phyloP scores from a whole-genome alignment of 2,797 vertebrate species.

The Pseudochromis fuscus region DNA sequence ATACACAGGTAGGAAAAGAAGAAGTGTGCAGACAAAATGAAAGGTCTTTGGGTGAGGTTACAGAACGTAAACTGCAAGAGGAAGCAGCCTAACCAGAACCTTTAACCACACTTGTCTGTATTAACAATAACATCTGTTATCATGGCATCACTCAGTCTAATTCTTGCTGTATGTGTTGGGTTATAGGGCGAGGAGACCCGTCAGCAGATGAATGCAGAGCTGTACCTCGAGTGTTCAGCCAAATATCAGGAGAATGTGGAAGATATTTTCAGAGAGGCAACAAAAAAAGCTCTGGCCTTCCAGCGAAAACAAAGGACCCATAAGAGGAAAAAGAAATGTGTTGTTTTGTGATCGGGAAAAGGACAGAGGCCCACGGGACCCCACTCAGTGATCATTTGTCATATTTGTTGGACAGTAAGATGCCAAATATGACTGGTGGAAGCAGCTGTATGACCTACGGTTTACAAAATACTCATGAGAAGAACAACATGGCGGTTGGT shows the following conservation, averaged over 20 bases:
- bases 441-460: neutral
- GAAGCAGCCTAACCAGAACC: slow-evolving; percentile 27
- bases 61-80: slow-evolving; percentile 34
- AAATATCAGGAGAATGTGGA: slow-evolving; percentile 96
- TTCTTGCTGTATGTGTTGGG: neutral
- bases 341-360: slow-evolving; percentile 71
- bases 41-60: neutral
- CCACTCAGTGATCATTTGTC: neutral
- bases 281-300: slow-evolving; percentile 85
- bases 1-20: slow-evolving; percentile 86
- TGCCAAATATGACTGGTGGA: neutral
- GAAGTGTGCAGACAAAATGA: neutral
- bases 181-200: slow-evolving; percentile 88
- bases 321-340: slow-evolving; percentile 80
- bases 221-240: slow-evolving; percentile 96
- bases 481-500: slow-evolving; percentile 13
- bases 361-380: slow-evolving; percentile 11
- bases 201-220: slow-evolving; percentile 87
- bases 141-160: neutral
- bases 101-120: slow-evolving; percentile 10
- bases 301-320: slow-evolving; percentile 83
- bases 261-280: slow-evolving; percentile 92
- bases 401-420: neutral
- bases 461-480: neutral
- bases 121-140: neutral